Conservation (phyloP, 1,140 invertebrate genomes). For the Panagrolaimus sp. region DNA sequence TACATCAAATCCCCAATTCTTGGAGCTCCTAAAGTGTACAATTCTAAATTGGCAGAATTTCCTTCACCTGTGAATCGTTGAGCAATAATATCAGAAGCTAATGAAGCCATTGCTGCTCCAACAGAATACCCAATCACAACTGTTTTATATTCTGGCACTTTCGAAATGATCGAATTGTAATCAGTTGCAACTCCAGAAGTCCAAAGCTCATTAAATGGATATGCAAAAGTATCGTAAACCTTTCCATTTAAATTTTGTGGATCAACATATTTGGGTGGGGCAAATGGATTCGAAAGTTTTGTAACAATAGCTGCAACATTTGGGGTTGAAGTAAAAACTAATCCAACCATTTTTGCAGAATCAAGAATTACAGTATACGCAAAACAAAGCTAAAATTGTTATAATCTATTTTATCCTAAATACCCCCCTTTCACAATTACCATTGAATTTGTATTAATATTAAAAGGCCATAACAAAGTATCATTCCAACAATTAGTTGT, state of each 20-base stretch:
- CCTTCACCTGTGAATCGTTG: background rate
- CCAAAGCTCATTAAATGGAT: background rate
- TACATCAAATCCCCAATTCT: background rate
- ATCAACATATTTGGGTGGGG: background rate
- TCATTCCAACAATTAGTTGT: background rate
- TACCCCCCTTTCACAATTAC: too few species aligned
- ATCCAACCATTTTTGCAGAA: background rate
- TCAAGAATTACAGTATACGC: background rate
- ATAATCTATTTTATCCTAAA: too few species aligned
- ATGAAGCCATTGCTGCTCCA: background rate
- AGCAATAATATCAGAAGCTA: background rate
- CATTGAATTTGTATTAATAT: background rate
- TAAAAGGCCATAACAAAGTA: background rate
- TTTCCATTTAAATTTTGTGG: background rate
- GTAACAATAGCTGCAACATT: background rate
- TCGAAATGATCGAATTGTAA: background rate
- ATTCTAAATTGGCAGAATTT: background rate
- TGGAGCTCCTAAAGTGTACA: background rate
- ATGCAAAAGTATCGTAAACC: slow-evolving; percentile 3
- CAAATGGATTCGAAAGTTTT: slow-evolving; percentile 9
- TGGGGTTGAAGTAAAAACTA: background rate
- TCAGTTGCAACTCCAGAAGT: background rate
- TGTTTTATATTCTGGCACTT: background rate
- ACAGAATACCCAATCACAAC: background rate
- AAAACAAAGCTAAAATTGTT: background rate